Conservation (phyloP, 1,140 invertebrate genomes). For the Aphis gossypii region DNA sequence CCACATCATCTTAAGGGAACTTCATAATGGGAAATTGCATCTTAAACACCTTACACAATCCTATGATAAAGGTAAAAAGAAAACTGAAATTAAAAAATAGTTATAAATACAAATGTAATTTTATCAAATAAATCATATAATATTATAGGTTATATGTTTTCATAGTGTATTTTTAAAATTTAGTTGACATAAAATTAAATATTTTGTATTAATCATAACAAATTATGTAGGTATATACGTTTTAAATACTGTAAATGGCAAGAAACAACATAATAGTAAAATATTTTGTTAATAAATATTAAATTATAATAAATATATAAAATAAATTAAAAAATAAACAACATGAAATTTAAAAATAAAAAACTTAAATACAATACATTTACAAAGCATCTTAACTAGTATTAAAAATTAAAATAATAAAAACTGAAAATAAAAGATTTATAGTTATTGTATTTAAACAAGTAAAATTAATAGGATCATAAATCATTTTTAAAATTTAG, state of each 20-base stretch:
- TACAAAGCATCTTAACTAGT: neutral
- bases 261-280: neutral
- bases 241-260: neutral
- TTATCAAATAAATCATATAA: neutral
- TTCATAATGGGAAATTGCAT: too few relatives aligned
- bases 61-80: neutral
- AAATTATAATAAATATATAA: constrained; percentile 18
- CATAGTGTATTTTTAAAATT: neutral
- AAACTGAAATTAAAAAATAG: neutral
- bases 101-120: neutral
- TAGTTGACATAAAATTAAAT: neutral
- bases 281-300: neutral
- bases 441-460: neutral
- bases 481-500: neutral
- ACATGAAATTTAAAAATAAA: neutral
- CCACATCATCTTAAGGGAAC: too few relatives aligned
- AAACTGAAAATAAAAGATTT: constrained; percentile 7
- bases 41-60: too few relatives aligned
- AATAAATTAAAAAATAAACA: constrained; percentile 18
- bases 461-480: constrained; percentile 26
- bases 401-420: neutral
- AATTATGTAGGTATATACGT: neutral
- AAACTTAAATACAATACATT: neutral
- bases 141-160: neutral
- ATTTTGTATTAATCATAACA: neutral